These are phyloP conservation scores for Lathamus discolor DNA, from an alignment of 2,113 vertebrate species.

Conservation along the genomic window DNA sequence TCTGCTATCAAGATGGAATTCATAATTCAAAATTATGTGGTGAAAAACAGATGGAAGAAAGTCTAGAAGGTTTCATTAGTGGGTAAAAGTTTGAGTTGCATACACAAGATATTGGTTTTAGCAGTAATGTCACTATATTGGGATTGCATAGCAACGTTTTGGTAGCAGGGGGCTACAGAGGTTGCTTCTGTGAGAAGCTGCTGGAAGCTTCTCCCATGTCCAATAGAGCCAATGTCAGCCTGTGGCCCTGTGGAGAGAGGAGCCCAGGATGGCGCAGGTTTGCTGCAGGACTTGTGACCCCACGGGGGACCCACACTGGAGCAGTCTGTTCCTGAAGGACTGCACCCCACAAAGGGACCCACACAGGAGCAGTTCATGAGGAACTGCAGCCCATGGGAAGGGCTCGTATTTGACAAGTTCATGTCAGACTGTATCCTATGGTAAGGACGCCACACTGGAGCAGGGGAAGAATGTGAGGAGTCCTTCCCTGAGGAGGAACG, in stretches of 20 bases:
- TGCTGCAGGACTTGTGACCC: neutral
- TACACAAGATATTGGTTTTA: neutral
- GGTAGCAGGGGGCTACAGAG: rapidly evolving
- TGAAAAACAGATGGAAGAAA: neutral
- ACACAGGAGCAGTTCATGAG: neutral
- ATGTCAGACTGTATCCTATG: no score
- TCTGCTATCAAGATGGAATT: neutral
- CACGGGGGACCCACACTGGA: neutral
- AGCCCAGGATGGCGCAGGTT: neutral
- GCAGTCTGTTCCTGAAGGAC: neutral
- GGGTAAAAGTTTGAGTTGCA: neutral
- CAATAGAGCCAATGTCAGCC: neutral
- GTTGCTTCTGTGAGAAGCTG: neutral
- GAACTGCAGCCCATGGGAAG: neutral
- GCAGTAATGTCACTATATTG: neutral
- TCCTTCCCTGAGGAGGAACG: neutral
- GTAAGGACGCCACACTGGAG: neutral
- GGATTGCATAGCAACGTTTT: neutral
- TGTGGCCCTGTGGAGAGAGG: neutral
- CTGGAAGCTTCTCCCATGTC: neutral
- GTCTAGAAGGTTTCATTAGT: neutral
- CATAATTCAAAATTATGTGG: neutral
- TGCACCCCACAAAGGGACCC: neutral
- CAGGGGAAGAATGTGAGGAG: neutral
- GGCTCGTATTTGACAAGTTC: no score